Conservation (phyloP, 2,113 vertebrate species). For the Apteryx owenii region DNA sequence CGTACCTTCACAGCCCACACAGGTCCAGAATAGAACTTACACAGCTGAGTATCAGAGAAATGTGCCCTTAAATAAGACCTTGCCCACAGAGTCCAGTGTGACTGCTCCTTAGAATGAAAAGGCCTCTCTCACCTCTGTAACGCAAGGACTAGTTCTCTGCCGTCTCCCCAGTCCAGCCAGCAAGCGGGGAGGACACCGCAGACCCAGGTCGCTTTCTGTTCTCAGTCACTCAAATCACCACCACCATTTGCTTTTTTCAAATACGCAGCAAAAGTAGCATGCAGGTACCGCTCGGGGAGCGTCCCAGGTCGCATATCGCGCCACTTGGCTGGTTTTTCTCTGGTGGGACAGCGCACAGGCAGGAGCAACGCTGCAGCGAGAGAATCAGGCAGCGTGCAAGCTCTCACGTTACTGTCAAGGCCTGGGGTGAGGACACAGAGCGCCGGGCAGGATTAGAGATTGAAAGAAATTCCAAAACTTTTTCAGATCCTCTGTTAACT, state of each 20-base stretch:
- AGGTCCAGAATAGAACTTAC: fast-evolving
- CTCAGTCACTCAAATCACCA: neutral
- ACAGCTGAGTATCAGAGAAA: neutral
- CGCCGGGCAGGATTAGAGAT: neutral
- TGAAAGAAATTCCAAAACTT: slow-evolving; percentile 16
- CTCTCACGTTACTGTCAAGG: neutral
- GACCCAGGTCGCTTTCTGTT: fast-evolving
- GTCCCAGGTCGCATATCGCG: fast-evolving
- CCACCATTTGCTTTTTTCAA: neutral
- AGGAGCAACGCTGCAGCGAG: neutral
- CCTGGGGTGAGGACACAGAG: neutral
- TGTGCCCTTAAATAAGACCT: neutral
- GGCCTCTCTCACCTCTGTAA: neutral
- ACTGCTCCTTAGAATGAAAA: neutral
- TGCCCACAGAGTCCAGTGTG: neutral
- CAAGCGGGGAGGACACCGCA: fast-evolving
- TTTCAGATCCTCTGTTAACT: slow-evolving; percentile 15
- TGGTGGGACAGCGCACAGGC: fast-evolving
- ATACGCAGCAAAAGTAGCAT: neutral
- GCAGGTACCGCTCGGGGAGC: fast-evolving
- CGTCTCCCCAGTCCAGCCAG: fast-evolving
- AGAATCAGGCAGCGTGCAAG: neutral
- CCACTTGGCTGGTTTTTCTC: fast-evolving
- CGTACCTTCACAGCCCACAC: neutral
- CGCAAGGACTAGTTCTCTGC: neutral